Base-by-base conservation (phyloP, 2,888 invertebrate species). In the Leptinotarsa haldemani region DNA sequence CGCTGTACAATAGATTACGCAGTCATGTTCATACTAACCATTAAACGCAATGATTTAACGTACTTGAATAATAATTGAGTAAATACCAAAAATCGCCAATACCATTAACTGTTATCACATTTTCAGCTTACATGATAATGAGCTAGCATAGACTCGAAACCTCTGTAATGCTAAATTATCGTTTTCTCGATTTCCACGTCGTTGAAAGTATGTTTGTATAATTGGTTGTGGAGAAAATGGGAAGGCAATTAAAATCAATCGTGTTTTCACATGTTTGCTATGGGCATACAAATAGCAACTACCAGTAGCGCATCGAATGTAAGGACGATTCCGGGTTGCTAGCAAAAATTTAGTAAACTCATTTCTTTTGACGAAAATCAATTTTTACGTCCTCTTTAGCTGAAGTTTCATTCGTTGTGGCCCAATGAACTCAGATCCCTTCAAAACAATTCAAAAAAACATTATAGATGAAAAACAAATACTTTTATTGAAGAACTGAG, bases 41-140 rank as follows among this genome's bases (percentile, higher is more conserved):
- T 40, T 40, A 9, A 9, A 9, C 9, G 40, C 40, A 53, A 5
- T 12, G 9, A n/a, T 53, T 18, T 16, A 53, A 53, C 4, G n/a
- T 53, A 53, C n/a, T 4, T 4, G 4, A 53, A 53, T 53, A 20
- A 18, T 16, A 53, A 53, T 53, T 53, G 53, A 9, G 53, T 50
- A 18, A 53, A 53, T 53, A n/a, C 9, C 9, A n/a, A 53, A 53
- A 53, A 53, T 53, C 16, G 52, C 52, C n/a, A 52, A 52, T 52
- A 4, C 52, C 18, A 53, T 53, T 53, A 53, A 18, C 52, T 4
- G 52, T 20, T n/a, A 53, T 53, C 4, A 53, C 18, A 53, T 16
- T 53, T n/a, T 12, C 16, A 53, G 53, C 53, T 53, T 18, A 12
- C 9, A 12, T n/a, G n/a, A 53, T 53, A 53, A 53, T 53, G 16